Percentiles rank a stretch among this genome's conserved stretches.
These are phyloP conservation scores for Orgyia antiqua DNA, from an alignment of 2,888 invertebrate species.

Conservation along the genomic window DNA sequence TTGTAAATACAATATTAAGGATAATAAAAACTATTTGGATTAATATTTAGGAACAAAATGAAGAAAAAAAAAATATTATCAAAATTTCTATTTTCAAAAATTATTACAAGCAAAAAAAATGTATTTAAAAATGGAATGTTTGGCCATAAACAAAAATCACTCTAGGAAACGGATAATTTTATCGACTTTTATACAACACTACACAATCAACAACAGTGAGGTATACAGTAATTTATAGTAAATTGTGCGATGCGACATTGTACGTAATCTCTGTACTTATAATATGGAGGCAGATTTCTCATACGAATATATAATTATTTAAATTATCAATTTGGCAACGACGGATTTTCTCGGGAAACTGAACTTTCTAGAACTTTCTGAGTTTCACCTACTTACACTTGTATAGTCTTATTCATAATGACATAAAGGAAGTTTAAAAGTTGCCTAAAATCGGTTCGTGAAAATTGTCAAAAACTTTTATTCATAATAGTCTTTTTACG, in stretches of 20 bases:
- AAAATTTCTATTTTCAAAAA: constrained; percentile 80
- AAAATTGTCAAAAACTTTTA: too few relatives aligned
- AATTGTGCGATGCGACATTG: constrained; percentile 69
- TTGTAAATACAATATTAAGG: constrained; percentile 78
- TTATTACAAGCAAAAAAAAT: constrained; percentile 74
- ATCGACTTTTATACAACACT: constrained; percentile 70
- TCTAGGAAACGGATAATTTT: constrained; percentile 63
- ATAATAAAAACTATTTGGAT: constrained; percentile 78
- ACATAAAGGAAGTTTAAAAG: too few relatives aligned
- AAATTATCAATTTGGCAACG: too few relatives aligned
- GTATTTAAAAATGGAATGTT: constrained; percentile 73
- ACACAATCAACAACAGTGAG: constrained; percentile 67
- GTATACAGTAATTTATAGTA: constrained; percentile 66
- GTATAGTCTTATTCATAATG: too few relatives aligned
- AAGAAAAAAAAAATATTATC: constrained; percentile 74
- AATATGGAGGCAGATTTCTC: constrained; percentile 60
- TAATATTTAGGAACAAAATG: constrained; percentile 78
- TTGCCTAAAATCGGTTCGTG: too few relatives aligned
- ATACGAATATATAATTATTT: constrained; percentile 12
- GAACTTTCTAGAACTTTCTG: too few relatives aligned
- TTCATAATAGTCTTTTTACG: too few relatives aligned
- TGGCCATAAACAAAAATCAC: constrained; percentile 71
- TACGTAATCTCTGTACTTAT: constrained; percentile 51
- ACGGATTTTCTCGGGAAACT: too few relatives aligned
- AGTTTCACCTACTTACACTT: too few relatives aligned